Evolutionary conservation across 2,797 vertebrate genomes (phyloP).

Genomic region (Delichon dasypus): DNA sequence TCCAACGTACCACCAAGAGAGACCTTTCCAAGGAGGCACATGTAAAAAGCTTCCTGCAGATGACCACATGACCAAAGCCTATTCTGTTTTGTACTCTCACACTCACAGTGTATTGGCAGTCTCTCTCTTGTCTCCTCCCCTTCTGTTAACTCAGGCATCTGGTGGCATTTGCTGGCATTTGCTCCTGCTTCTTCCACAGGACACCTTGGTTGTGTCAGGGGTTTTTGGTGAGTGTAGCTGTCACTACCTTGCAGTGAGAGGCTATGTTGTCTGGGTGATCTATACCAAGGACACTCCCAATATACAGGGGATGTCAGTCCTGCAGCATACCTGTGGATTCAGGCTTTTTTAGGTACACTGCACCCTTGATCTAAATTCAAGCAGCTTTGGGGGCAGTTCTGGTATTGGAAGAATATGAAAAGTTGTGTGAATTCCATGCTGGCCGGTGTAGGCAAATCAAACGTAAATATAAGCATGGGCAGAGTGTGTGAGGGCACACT

Average conservation of each 20-base stretch:
- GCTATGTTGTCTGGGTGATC: background rate
- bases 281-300: background rate
- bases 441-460: background rate
- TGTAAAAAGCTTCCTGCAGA: background rate
- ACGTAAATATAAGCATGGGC: background rate
- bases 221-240: background rate
- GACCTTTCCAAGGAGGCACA: background rate
- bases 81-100: background rate
- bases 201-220: background rate
- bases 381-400: background rate
- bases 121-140: background rate
- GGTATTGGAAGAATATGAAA: background rate
- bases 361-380: background rate
- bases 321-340: background rate
- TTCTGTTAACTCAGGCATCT: background rate
- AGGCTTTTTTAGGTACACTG: background rate
- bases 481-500: rapidly evolving
- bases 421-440: background rate
- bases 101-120: background rate
- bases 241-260: background rate
- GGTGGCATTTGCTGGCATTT: background rate
- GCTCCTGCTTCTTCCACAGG: background rate
- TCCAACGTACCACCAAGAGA: background rate
- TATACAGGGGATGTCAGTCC: background rate
- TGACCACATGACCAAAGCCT: background rate